Evolutionary conservation across 2,797 vertebrate species (phyloP), one percentile per base, ranked within the genome.

Genomic region (Dendrocincla tyrannina): DNA sequence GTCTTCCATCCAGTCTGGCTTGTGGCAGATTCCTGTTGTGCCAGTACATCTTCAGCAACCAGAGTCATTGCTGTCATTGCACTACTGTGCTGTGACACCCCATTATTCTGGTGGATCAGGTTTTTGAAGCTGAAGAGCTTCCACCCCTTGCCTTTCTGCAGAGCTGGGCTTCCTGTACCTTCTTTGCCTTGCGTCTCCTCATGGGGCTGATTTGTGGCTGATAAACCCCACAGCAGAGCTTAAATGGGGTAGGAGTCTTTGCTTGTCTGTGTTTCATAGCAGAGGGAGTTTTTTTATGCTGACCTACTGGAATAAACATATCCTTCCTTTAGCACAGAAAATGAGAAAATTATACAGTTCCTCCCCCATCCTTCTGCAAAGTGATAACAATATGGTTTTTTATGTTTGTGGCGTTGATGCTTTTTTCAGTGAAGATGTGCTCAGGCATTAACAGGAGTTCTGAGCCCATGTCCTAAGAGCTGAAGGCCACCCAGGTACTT

Each of bases 91-190:
- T 23, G 7, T 63, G 35, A 44, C 11, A 64, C 9, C 11, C 15
- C 37, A 5, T 85, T 80, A 39, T 88, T 93, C 33, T 79, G 83
- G 24, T 52, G 33, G 79, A 78, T 88, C 68, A 87, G 33, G 27
- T 92, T 70, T 72, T 89, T 96, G 76, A 91, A 87, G 50, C 42
- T 90, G 72, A 73, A 91, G 88, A 92, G 47, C 66, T 84, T 96
- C 73, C 77, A 91, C 47, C 79, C 79, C 25, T 22, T 95, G 92
- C 70, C 81, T 92, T 95, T 96, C 91, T 96, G 92, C 93, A 95
- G 89, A 95, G 91, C 77, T 91, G 89, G 91, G 90, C 92, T 97
- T 97, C 97, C 97, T 98, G 97, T 95, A 41, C 67, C 59, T 89
- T 86, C 66, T 94, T 91, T 81, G 95, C 82, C 95, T 94, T 96